A percentile compares a stretch with the other conserved stretches of the same genome.
These are phyloP conservation scores for Hemicordylus capensis DNA, from an alignment of 2,113 vertebrate species.

Conservation along the genomic window DNA sequence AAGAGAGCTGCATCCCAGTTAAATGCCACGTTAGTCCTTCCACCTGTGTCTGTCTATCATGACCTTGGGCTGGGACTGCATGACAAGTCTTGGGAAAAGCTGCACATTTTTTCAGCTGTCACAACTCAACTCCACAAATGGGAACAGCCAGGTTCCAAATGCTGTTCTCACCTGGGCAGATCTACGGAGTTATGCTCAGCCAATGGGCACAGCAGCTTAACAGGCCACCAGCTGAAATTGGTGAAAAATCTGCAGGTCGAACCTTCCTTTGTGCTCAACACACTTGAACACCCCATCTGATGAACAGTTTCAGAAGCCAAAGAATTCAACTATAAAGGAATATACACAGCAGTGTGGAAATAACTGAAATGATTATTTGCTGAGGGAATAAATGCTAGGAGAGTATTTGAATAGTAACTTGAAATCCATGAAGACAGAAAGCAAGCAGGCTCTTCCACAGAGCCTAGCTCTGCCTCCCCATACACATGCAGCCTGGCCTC, in stretches of 20 bases:
- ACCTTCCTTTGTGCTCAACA: background rate
- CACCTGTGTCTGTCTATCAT: constrained; percentile 30
- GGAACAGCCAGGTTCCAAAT: background rate
- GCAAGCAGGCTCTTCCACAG: background rate
- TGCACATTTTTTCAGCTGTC: constrained; percentile 41
- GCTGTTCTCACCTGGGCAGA: background rate
- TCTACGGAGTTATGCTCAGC: background rate
- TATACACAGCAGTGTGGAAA: background rate
- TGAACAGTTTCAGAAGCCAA: background rate
- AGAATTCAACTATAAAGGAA: background rate
- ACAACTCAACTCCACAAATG: background rate
- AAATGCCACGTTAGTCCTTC: constrained; percentile 1
- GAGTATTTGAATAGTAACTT: background rate
- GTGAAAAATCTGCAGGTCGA: background rate
- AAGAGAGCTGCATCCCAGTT: background rate
- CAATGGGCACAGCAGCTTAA: background rate
- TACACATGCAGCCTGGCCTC: background rate
- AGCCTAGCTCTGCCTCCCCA: constrained; percentile 10
- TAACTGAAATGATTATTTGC: background rate
- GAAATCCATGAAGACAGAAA: constrained; percentile 4
- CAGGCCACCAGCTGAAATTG: background rate
- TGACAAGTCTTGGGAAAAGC: constrained; percentile 53
- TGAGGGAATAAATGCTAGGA: background rate
- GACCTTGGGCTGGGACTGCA: background rate
- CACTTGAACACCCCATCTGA: background rate